These are phyloP conservation scores for Kryphioiulus occultus DNA, from an alignment of 2,888 invertebrate species.

Conservation along the genomic window DNA sequence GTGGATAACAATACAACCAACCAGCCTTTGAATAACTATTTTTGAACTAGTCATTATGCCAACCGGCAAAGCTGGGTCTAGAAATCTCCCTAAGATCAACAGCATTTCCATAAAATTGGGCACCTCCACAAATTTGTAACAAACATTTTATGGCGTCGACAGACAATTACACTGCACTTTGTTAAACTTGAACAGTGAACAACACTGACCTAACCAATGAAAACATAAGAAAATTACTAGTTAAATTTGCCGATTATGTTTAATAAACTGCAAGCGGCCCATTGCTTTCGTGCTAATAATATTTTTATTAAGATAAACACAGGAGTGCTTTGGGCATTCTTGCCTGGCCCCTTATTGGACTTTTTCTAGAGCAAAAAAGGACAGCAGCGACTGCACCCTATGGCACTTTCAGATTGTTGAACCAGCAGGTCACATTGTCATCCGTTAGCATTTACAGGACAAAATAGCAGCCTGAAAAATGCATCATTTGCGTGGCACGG, in stretches of 20 bases:
- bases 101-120: no score
- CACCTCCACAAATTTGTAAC: no score
- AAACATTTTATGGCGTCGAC: neutral
- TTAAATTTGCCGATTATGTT: constrained; percentile 12
- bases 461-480: neutral
- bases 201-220: neutral
- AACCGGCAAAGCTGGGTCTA: neutral
- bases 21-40: neutral
- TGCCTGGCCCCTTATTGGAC: no score
- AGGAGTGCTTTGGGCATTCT: neutral
- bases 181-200: neutral
- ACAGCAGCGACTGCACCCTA: neutral
- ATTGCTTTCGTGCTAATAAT: neutral
- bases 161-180: neutral
- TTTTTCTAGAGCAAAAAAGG: no score
- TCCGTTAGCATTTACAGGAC: neutral
- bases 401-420: neutral
- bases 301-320: neutral
- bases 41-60: neutral
- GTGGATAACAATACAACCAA: neutral
- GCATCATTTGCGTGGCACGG: neutral
- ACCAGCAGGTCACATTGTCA: neutral
- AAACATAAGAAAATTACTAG: neutral
- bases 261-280: neutral
- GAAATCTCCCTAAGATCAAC: no score